Evolutionary conservation across 2,113 vertebrate genomes (phyloP), one percentile per base, ranked within the genome.

Genomic region (Psettodes erumei): DNA sequence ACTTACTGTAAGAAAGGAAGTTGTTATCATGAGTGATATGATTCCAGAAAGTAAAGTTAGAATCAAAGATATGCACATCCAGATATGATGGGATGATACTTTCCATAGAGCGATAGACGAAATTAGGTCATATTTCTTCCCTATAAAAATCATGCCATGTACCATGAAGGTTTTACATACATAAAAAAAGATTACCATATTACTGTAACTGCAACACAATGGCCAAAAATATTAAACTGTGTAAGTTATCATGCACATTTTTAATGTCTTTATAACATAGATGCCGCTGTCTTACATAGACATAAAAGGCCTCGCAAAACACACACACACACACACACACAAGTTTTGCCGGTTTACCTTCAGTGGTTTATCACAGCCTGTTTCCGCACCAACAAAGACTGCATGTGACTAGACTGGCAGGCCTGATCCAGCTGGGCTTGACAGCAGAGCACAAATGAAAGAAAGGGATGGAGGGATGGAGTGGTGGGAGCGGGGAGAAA

Each of bases 391-490:
- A 87, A 90, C 91, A 89, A 87, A 88, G 85, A 64, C 70, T 73
- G 75, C 80, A 64, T 87, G 83, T 80, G 90, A 86, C 78, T 51
- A 27, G 56, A 80, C 82, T 86, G 82, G 87, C 85, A 86, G 81
- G 79, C 81, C 81, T 81, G 82, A 89, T 90, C 87, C 90, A 90
- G 91, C 90, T 90, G 91, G 86, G 91, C 87, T 81, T 88, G 91
- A 91, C 90, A 87, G 87, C 80, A 77, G 82, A 84, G 88, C 83
- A 76, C 79, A 91, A 90, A 91, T 91, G 89, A 92, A 92, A 92
- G 92, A 86, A 78, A 82, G 70, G 85, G 86, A 88, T 81, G 86
- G 86, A 89, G 77, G 82, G 84, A 81, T 76, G 82, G 83, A 87
- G 75, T 21, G 68, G 81, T 75, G 79, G 76, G 71, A 71, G 79